A percentile compares a stretch with the other conserved stretches of the same genome.
Evolutionary conservation across 2,113 vertebrate genomes (phyloP).

Genomic region (Fregetta grallaria): DNA sequence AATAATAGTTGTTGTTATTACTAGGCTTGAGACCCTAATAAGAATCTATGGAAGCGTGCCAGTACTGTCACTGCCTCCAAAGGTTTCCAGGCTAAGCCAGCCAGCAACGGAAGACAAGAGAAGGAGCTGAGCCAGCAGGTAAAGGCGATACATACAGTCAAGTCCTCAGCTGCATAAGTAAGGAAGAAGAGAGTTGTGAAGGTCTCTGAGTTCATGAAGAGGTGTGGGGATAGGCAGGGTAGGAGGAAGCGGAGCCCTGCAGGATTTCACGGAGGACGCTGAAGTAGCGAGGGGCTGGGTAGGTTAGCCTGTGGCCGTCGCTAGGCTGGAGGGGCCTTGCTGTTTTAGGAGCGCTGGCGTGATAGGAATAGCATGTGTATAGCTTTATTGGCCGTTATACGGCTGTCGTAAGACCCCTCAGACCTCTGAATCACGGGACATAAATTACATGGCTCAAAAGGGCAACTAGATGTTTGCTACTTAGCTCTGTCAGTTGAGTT

Average conservation of each 20-base stretch:
- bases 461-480: fast-evolving
- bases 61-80: neutral
- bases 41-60: neutral
- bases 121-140: neutral
- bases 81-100: neutral
- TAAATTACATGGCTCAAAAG: neutral
- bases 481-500: neutral
- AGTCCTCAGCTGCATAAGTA: neutral
- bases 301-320: neutral
- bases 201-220: neutral
- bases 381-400: neutral
- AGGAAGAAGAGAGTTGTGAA: neutral
- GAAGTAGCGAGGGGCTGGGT: neutral
- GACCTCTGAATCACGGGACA: neutral
- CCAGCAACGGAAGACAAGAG: no score
- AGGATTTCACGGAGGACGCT: neutral
- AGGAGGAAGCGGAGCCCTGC: neutral
- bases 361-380: neutral
- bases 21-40: neutral
- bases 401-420: neutral
- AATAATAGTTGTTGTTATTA: neutral
- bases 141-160: fast-evolving
- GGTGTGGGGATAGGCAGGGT: no score
- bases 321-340: neutral
- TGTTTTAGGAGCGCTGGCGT: neutral